Percentiles rank a stretch among this genome's conserved stretches.
phyloP scores from a whole-genome alignment of 2,797 vertebrate genomes.

The Tokudaia muenninki region DNA sequence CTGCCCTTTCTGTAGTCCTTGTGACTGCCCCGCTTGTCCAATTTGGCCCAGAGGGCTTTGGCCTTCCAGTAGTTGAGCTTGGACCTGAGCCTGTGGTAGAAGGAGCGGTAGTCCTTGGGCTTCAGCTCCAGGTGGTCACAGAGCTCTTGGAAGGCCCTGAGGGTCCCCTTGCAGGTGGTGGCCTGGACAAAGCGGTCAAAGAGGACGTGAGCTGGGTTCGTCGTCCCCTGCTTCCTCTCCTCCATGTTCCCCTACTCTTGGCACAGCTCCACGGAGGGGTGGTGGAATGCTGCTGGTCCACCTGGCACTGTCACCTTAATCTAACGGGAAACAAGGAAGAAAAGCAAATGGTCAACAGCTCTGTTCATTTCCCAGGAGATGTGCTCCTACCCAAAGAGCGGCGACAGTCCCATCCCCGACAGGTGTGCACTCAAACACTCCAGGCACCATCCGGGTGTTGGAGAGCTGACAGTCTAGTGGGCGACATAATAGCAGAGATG shows the following conservation, averaged over 20 bases:
- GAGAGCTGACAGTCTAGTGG: background rate
- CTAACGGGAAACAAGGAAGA: constrained; percentile 75
- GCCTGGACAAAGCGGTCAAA: constrained; percentile 98
- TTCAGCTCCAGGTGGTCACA: constrained; percentile 96
- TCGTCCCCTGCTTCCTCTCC: constrained; percentile 88
- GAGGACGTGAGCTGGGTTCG: constrained; percentile 93
- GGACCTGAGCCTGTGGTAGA: constrained; percentile 99
- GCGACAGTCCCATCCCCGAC: background rate
- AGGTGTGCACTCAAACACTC: background rate
- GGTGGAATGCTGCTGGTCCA: constrained; percentile 60
- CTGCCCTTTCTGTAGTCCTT: constrained; percentile 99
- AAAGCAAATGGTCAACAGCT: constrained; percentile 36
- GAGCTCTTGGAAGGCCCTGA: constrained; percentile 98
- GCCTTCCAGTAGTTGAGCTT: constrained; percentile 99
- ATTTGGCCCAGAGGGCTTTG: constrained; percentile 98
- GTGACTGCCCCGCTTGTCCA: constrained; percentile 96
- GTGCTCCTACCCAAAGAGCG: background rate
- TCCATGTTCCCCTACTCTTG: constrained; percentile 87
- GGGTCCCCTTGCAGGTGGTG: constrained; percentile 95
- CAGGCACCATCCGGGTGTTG: background rate
- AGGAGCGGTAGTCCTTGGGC: constrained; percentile 94
- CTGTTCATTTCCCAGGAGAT: background rate
- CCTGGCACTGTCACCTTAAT: constrained; percentile 77
- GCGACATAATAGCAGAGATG: background rate
- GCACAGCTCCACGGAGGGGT: constrained; percentile 46